phyloP scores from a whole-genome alignment of 2,888 invertebrate species.

The Strigamia maritima region DNA sequence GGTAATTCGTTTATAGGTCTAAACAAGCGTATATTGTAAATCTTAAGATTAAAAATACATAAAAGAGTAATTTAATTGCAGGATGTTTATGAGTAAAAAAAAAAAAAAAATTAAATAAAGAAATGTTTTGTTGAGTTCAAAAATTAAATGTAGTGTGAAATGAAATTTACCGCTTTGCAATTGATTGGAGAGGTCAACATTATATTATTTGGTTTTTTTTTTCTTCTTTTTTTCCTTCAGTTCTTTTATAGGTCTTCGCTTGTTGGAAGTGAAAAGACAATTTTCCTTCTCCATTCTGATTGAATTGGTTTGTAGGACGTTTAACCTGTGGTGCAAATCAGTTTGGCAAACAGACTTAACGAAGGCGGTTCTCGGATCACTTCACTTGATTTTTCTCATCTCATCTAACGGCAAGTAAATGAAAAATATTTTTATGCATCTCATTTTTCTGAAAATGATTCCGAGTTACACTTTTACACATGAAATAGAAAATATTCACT shows the following conservation, averaged over 20 bases:
- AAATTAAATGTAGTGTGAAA: too few species aligned
- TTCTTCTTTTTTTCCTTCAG: neutral
- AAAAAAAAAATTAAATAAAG: too few species aligned
- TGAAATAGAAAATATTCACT: too few species aligned
- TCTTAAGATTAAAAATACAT: too few species aligned
- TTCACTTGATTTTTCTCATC: constrained; percentile 1
- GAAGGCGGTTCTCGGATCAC: neutral
- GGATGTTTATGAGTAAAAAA: too few species aligned
- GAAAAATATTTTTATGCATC: neutral
- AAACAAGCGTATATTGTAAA: neutral
- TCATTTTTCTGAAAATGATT: too few species aligned
- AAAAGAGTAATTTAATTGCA: neutral
- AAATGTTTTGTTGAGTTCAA: too few species aligned
- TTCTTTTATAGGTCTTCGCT: neutral
- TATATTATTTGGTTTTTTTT: too few species aligned
- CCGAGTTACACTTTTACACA: too few species aligned
- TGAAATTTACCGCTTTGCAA: too few species aligned
- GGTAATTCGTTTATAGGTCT: neutral
- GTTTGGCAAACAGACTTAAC: constrained; percentile 1
- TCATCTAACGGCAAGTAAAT: neutral
- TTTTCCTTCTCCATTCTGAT: constrained; percentile 11
- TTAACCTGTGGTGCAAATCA: constrained; percentile 23
- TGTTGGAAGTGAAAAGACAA: neutral
- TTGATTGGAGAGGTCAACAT: neutral
- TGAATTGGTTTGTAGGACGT: constrained; percentile 11